Evolutionary conservation across 2,113 vertebrate species (phyloP), one percentile per base, ranked within the genome.

Genomic region (Podiceps cristatus): DNA sequence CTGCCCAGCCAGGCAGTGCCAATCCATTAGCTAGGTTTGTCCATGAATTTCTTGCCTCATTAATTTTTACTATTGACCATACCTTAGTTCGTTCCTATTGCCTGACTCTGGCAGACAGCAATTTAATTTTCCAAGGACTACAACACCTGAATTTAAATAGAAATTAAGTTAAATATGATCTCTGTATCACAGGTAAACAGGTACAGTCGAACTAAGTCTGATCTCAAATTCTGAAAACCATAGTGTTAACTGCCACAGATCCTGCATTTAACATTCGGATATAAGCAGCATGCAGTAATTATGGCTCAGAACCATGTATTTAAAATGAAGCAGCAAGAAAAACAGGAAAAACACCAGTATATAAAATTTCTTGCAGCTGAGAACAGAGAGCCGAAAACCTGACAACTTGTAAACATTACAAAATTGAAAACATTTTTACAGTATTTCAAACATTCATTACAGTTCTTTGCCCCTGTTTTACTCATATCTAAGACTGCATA

Each of bases 281-380:
- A 72, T 87, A 90, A 95, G 44, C 93, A 96, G 77, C 44, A 87
- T 75, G 86, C 64, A 84, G 60, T 78, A 96, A 95, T 94, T 93
- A 90, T 7, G 35, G 73, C 35, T 91, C 68, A 75, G 49, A 95
- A 85, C 23, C 42, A 87, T 18, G 16, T 25, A 90, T 55, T 91
- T 89, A 71, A 96, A 95, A 94, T 25, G 27, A 52, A 87, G 35
- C 60, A 75, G 50, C 27, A 94, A 84, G 56, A 84, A 93, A 90
- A 96, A 45, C 42, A 42, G 42, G 42, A 42, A 42, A 86, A 96
- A 52, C 10, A 91, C 6, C 66, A 66, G 35, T 24, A 85, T 8
- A 40, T 27, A 93, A 44, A 42, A 91, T 23, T 84, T 81, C 66
- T 35, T 88, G 58, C n/a, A 73, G 42, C 37, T 86, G 62, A 47